Conservation (phyloP, 2,888 invertebrate species). For the Thera obeliscata region DNA sequence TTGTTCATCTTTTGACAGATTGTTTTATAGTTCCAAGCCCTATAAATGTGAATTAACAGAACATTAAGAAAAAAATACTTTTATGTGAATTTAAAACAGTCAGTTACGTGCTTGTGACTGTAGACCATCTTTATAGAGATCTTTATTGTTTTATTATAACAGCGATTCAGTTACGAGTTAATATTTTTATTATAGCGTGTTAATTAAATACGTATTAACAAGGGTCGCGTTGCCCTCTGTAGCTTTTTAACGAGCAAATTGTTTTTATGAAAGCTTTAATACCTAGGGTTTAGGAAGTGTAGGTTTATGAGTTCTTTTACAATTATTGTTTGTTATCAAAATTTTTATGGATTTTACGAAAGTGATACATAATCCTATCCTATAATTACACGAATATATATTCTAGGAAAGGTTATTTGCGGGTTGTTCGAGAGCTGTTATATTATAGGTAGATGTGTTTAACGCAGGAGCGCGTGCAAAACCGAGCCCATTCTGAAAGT, state of each 20-base stretch:
- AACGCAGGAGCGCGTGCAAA: background rate
- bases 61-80: background rate
- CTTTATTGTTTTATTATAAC: background rate
- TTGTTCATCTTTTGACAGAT: too few relatives aligned
- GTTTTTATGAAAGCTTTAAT: too few relatives aligned
- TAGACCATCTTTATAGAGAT: constrained; percentile 10
- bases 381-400: background rate
- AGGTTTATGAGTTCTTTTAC: too few relatives aligned
- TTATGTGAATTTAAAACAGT: constrained; percentile 5
- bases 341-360: too few relatives aligned
- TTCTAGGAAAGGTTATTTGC: background rate
- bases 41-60: background rate
- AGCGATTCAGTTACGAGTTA: background rate
- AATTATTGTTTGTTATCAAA: too few relatives aligned
- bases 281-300: too few relatives aligned
- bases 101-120: constrained; percentile 4
- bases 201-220: too few relatives aligned
- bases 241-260: too few relatives aligned
- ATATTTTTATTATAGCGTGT: background rate
- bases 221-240: too few relatives aligned
- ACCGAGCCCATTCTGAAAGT: constrained; percentile 1
- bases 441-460: background rate
- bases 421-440: background rate
- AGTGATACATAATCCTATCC: too few relatives aligned
- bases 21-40: too few relatives aligned